These are phyloP conservation scores for Aythya baeri DNA, from an alignment of 2,113 vertebrate species.

Conservation along the genomic window DNA sequence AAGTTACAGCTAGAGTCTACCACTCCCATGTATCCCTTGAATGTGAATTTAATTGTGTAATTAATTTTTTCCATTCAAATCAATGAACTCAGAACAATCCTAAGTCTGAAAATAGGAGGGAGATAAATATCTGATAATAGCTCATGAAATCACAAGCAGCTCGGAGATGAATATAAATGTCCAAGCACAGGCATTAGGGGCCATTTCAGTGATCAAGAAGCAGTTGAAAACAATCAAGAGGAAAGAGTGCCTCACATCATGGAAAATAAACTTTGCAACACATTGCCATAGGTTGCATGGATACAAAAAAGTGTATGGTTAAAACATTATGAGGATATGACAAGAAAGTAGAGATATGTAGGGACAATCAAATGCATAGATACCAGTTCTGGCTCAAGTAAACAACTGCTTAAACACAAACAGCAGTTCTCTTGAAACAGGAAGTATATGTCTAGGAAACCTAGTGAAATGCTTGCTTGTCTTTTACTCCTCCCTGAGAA, in stretches of 20 bases:
- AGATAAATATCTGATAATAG: background rate
- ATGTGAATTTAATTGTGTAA: background rate
- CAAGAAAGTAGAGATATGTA: background rate
- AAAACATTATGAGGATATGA: background rate
- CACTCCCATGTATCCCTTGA: background rate
- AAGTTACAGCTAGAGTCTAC: background rate
- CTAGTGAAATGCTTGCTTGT: background rate
- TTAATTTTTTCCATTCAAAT: background rate
- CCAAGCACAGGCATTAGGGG: background rate
- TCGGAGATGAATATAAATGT: background rate
- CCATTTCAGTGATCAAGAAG: background rate
- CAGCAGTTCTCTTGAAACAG: background rate
- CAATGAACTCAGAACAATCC: background rate
- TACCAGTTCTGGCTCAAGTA: background rate
- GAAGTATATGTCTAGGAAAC: background rate
- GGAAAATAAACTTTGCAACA: background rate
- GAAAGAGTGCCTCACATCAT: background rate
- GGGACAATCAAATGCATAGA: background rate
- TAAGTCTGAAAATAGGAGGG: background rate
- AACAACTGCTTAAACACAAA: background rate
- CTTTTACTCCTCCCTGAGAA: background rate
- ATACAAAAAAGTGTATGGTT: background rate
- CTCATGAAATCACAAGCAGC: background rate
- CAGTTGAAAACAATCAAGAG: background rate
- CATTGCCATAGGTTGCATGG: background rate